Conservation (phyloP, 2,797 vertebrate genomes). For the Avahi laniger region DNA sequence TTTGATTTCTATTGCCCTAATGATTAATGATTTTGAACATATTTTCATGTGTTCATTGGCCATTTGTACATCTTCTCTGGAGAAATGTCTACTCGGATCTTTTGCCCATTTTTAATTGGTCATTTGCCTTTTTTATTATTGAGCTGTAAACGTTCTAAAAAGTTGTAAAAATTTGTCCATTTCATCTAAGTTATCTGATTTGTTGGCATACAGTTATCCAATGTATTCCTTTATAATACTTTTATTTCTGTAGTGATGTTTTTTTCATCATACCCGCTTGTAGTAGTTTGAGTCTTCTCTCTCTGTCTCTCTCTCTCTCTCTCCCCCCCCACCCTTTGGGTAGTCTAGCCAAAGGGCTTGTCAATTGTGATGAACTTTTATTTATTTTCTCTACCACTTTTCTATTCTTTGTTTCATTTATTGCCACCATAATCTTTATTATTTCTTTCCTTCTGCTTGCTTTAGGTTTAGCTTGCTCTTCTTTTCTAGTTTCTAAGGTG, state of each 20-base stretch:
- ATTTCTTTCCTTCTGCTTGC: not conserved
- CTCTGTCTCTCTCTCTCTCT: too few species aligned
- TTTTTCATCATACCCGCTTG: too few species aligned
- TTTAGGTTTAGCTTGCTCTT: not conserved
- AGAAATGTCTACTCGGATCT: not conserved
- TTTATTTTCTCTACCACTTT: too few species aligned
- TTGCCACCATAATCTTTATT: not conserved
- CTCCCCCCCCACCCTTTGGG: rapidly evolving
- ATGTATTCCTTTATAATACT: too few species aligned
- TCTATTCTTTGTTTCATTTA: too few species aligned
- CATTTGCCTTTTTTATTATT: not conserved
- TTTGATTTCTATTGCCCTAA: not conserved
- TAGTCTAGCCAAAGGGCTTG: too few species aligned
- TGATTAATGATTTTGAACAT: not conserved
- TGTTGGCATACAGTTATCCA: too few species aligned
- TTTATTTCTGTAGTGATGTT: too few species aligned
- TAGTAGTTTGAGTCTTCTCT: too few species aligned
- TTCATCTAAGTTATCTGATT: too few species aligned
- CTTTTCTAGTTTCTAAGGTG: not conserved
- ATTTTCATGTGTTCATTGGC: not conserved
- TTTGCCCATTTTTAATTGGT: not conserved
- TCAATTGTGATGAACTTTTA: too few species aligned
- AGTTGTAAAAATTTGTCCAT: too few species aligned
- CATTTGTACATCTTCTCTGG: not conserved
- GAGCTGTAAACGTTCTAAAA: not conserved